Percentiles rank a stretch among this genome's conserved stretches.
phyloP scores from a whole-genome alignment of 2,113 vertebrate species.

The Xenopus laevis region DNA sequence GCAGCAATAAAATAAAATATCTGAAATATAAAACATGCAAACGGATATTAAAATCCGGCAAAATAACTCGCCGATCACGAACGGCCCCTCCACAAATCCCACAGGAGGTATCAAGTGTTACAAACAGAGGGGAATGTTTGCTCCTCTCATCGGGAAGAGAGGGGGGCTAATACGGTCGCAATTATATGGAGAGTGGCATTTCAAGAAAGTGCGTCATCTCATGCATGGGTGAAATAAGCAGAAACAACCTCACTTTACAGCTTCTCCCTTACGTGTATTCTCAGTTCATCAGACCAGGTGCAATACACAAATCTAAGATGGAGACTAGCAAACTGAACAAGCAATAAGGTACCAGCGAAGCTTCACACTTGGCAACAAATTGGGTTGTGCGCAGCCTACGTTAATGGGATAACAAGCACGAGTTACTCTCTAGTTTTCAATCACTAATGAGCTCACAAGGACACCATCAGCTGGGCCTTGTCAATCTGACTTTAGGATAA shows the following conservation, averaged over 20 bases:
- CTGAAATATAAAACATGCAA: neutral
- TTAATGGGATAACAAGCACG: neutral
- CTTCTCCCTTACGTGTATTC: neutral
- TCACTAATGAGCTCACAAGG: constrained; percentile 18
- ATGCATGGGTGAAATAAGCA: neutral
- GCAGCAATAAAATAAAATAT: neutral
- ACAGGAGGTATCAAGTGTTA: no score
- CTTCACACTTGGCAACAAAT: neutral
- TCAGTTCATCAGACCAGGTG: neutral
- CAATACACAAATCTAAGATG: neutral
- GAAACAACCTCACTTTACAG: neutral
- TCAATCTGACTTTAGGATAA: constrained; percentile 21
- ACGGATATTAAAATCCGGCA: neutral
- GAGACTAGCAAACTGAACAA: neutral
- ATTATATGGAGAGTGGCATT: neutral
- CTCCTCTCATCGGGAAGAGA: neutral
- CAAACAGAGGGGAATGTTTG: neutral
- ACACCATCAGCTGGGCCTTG: constrained; percentile 23
- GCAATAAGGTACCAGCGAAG: neutral
- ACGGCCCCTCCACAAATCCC: neutral
- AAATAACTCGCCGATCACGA: no score
- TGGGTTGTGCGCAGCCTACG: neutral
- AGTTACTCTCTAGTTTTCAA: neutral
- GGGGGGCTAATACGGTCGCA: neutral
- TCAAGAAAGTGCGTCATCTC: neutral